Base-by-base conservation (phyloP, 1,140 invertebrate genomes). In the Gerris buenoi region DNA sequence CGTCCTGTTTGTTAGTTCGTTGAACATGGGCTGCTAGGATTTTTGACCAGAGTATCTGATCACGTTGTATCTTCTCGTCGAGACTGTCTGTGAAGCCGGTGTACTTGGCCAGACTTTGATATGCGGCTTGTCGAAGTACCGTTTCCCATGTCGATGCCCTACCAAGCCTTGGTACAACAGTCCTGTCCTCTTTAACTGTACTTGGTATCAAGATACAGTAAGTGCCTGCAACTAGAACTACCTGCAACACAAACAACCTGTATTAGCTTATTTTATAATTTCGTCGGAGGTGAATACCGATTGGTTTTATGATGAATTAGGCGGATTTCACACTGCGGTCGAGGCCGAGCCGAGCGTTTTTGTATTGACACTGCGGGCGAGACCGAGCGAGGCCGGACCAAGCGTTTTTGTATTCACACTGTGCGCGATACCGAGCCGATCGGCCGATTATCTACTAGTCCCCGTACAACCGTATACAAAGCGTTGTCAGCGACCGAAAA, bases 31-130 rank as follows among this genome's bases (percentile, higher is more conserved):
- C 71, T n/a, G 27, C 58, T 18, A 65, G 57, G 15, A 72, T 61
- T 46, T 69, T 68, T 2, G 65, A 27, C 71, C 69, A 71, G 1
- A 73, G 70, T 3, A 63, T 26, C 18, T 63, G 65, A 65, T 73
- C 70, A 1, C 60, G 46, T 65, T 73, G 68, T 14, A 69, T 66
- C 25, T 70, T 67, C 26, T 68, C 69, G 14, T 70, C 72, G 14
- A 73, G 63, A 28, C 66, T 71, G 25, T 67, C 69, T 18, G 67
- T 60, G 66, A 65, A 73, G 2, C 58, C 68, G 5, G 65, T 68
- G 60, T 70, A 69, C 33, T 65, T 68, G 25, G 33, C 69, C 0
- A 73, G 25, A 56, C 66, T 72, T 29, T 70, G 67, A 65, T 69
- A 73, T 14, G 66, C 66, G 15, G 72, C 71, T 27, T 70, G 60